A percentile compares a stretch with the other conserved stretches of the same genome.
These are phyloP conservation scores for Shinisaurus crocodilurus DNA, from an alignment of 2,113 vertebrate genomes.

Conservation along the genomic window DNA sequence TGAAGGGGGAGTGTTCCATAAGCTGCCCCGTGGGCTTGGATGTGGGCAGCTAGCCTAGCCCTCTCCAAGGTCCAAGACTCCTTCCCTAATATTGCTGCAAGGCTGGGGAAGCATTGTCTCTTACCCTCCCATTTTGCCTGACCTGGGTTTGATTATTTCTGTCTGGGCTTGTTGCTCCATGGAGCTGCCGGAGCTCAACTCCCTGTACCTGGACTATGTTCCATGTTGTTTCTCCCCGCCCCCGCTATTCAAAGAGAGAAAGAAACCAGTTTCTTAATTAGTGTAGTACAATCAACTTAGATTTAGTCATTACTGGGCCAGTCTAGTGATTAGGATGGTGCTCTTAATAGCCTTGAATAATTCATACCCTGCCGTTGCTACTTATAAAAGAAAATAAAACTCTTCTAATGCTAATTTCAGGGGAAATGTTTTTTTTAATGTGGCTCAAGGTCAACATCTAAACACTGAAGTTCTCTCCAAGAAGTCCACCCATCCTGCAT, in stretches of 20 bases:
- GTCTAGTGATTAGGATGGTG: neutral
- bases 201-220: neutral
- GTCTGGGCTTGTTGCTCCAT: too few species aligned
- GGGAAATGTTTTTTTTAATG: neutral
- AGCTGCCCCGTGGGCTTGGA: too few species aligned
- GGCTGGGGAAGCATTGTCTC: neutral
- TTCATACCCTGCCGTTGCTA: neutral
- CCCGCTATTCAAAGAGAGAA: neutral
- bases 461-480: neutral
- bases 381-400: constrained; percentile 10
- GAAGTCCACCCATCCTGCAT: neutral
- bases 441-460: neutral
- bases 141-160: neutral
- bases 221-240: neutral
- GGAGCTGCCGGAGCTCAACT: neutral
- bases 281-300: constrained; percentile 23
- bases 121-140: neutral
- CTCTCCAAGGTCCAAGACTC: too few species aligned
- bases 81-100: neutral
- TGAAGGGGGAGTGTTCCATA: neutral
- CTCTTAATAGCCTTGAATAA: neutral
- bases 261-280: constrained; percentile 22
- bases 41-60: neutral
- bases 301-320: constrained; percentile 5
- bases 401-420: constrained; percentile 22